Evolutionary conservation across 2,888 invertebrate genomes (phyloP).

Genomic region (Xestia sexstrigata): DNA sequence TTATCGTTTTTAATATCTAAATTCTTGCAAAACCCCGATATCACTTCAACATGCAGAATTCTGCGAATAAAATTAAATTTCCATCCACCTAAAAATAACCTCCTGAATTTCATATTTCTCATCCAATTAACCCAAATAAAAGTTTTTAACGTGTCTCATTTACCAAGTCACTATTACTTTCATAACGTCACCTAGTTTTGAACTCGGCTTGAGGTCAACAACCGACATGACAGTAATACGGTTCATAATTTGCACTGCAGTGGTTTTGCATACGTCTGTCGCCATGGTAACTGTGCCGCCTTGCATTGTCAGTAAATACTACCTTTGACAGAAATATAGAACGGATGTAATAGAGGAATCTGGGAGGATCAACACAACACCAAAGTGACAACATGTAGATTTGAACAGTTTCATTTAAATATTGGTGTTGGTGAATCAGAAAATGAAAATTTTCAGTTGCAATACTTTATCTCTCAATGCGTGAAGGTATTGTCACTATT

Average conservation of each 20-base stretch:
- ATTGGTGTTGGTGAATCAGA: neutral
- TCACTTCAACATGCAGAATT: neutral
- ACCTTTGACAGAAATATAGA: slow-evolving; percentile 13
- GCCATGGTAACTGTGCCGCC: slow-evolving; percentile 61
- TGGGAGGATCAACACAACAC: neutral
- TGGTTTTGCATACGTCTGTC: slow-evolving; percentile 67
- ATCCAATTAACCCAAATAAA: slow-evolving; percentile 62
- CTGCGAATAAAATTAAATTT: slow-evolving; percentile 21
- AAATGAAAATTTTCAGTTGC: neutral
- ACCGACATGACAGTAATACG: slow-evolving; percentile 50
- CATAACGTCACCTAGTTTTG: slow-evolving; percentile 33
- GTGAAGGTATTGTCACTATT: neutral
- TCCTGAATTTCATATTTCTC: slow-evolving; percentile 35
- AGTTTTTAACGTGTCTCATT: slow-evolving; percentile 33
- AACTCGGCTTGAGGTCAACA: slow-evolving; percentile 36
- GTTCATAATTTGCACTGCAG: slow-evolving; percentile 69
- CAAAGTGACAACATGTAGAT: neutral
- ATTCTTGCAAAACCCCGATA: neutral
- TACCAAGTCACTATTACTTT: slow-evolving; percentile 25
- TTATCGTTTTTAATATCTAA: neutral
- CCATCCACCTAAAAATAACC: slow-evolving; percentile 40
- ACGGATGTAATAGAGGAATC: neutral
- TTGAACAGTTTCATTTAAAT: slow-evolving; percentile 18
- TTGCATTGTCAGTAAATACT: slow-evolving; percentile 37
- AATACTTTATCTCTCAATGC: slow-evolving; percentile 5